These are phyloP conservation scores for Chrysolina americana DNA, from an alignment of 2,888 invertebrate genomes.

Conservation along the genomic window DNA sequence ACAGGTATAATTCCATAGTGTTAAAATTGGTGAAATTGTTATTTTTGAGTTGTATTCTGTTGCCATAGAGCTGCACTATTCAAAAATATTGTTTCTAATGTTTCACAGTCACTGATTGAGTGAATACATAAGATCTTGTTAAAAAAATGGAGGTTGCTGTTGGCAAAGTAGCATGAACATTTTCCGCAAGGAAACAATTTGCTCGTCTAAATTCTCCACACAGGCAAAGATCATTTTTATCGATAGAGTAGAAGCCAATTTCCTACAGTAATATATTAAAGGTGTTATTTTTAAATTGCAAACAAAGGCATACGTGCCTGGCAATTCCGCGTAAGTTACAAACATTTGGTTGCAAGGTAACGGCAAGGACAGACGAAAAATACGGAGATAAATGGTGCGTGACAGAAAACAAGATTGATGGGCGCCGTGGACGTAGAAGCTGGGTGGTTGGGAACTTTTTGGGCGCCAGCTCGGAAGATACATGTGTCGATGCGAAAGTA, in stretches of 20 bases:
- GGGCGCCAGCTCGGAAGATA: slow-evolving; percentile 64
- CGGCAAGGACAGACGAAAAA: slow-evolving; percentile 65
- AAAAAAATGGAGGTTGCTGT: too few species aligned
- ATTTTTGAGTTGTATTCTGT: too few species aligned
- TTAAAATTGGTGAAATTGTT: too few species aligned
- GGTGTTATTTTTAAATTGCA: slow-evolving; percentile 54
- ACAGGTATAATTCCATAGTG: too few species aligned
- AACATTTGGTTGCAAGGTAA: slow-evolving; percentile 62
- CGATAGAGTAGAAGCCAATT: slow-evolving; percentile 46
- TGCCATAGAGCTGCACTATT: too few species aligned
- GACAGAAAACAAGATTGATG: slow-evolving; percentile 69
- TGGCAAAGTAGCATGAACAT: background rate
- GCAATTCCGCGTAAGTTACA: slow-evolving; percentile 56
- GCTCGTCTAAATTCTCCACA: slow-evolving; percentile 24
- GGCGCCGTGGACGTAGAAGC: slow-evolving; percentile 57
- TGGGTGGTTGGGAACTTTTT: slow-evolving; percentile 52
- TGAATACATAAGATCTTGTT: too few species aligned
- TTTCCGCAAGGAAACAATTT: slow-evolving; percentile 2
- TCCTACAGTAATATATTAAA: slow-evolving; percentile 50
- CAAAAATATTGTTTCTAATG: background rate
- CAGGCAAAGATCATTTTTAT: slow-evolving; percentile 32
- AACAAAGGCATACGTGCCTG: slow-evolving; percentile 58
- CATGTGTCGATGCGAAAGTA: slow-evolving; percentile 66
- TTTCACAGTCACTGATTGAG: background rate
- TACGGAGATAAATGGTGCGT: slow-evolving; percentile 69